Evolutionary conservation across 2,797 vertebrate species (phyloP).

Genomic region (Myotis myotis): DNA sequence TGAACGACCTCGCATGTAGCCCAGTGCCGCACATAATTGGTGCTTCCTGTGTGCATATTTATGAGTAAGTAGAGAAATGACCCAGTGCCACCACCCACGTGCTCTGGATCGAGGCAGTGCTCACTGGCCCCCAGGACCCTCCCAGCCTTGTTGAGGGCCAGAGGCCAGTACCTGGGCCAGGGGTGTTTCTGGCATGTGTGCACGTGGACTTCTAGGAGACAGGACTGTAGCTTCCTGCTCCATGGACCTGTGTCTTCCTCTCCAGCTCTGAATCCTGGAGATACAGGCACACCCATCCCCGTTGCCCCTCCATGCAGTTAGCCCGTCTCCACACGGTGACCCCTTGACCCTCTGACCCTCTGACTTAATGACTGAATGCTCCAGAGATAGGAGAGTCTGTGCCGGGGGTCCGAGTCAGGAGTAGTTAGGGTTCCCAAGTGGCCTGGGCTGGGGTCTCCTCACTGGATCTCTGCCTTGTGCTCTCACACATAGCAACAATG

Average conservation of each 20-base stretch:
- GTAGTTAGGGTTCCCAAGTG: not conserved
- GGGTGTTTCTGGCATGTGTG: not conserved
- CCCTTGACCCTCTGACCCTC: conserved; percentile 25
- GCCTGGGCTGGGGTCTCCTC: not conserved
- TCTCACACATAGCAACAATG: not conserved
- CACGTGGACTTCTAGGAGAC: not conserved
- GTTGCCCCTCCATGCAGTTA: not conserved
- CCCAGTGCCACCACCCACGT: not conserved
- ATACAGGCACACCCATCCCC: not conserved
- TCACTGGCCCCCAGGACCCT: not conserved
- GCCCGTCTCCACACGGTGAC: not conserved
- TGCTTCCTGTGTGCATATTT: not conserved
- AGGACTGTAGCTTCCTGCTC: not conserved
- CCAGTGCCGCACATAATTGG: not conserved
- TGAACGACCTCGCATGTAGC: not conserved
- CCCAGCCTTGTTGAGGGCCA: not conserved
- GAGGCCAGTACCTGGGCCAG: not conserved
- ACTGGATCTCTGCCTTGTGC: not conserved
- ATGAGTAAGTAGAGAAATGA: not conserved
- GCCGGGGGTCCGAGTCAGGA: not conserved
- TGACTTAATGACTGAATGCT: not conserved
- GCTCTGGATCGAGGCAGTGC: not conserved
- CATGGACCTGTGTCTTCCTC: not conserved
- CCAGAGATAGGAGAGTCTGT: too few relatives aligned
- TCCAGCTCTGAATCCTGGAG: not conserved